Conservation (phyloP, 2,888 invertebrate species). For the Drosophila differens region DNA sequence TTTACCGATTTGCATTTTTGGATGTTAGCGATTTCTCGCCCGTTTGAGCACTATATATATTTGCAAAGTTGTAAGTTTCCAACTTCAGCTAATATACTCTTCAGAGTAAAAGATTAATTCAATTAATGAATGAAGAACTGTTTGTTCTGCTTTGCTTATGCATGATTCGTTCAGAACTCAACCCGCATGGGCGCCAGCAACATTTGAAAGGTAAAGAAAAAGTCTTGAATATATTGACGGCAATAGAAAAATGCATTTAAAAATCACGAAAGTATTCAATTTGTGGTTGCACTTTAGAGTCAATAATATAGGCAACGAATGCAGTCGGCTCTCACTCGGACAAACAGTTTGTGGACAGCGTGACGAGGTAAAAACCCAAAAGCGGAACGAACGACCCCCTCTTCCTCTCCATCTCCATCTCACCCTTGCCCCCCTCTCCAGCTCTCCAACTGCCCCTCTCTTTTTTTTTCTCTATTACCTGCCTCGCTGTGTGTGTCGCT, state of each 20-base stretch:
- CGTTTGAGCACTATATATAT: too few relatives aligned
- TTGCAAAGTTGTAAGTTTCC: neutral
- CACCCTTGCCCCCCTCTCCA: neutral
- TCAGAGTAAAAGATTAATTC: neutral
- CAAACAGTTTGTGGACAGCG: slow-evolving; percentile 51
- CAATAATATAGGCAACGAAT: slow-evolving; percentile 33
- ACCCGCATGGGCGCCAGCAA: neutral
- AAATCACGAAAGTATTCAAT: slow-evolving; percentile 13
- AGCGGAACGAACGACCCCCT: slow-evolving; percentile 30
- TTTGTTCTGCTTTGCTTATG: neutral
- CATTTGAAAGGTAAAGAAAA: slow-evolving; percentile 1
- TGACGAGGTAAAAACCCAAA: slow-evolving; percentile 43
- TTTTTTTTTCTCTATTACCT: slow-evolving; percentile 2
- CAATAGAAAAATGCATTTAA: slow-evolving; percentile 1
- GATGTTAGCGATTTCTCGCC: too few relatives aligned
- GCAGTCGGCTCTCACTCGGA: slow-evolving; percentile 59
- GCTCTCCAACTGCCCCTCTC: neutral
- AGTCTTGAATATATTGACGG: neutral
- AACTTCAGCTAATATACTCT: neutral
- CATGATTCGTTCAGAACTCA: accelerated
- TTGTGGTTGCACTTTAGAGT: slow-evolving; percentile 23
- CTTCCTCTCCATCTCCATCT: neutral
- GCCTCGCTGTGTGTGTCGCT: slow-evolving; percentile 11
- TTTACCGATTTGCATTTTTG: too few relatives aligned
- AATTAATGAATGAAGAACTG: neutral